Base-by-base conservation (phyloP, 2,113 vertebrate species). In the Eleginops maclovinus region DNA sequence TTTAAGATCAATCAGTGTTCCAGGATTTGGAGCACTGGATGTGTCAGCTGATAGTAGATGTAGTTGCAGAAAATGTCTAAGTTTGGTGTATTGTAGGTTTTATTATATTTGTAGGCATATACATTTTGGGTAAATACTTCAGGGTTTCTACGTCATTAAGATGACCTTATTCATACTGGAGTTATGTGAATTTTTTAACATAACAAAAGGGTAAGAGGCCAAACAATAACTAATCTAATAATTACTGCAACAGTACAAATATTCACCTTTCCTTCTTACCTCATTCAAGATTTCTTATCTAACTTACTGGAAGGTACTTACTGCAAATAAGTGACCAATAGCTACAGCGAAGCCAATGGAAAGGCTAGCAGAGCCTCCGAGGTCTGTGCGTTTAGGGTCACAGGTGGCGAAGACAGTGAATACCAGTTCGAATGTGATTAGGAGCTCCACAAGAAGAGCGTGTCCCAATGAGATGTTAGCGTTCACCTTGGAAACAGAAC, bases 331-430 rank as follows among this genome's bases (percentile, higher is more conserved):
- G 89, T 99, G 98, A 80, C 98, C 97, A 75, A 98, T 96, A 63
- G 94, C 94, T 43, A 99, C 97, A 40, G 98, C 96, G 62, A 99
- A 90, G 89, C 97, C 98, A 64, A 99, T 98, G 51, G 97, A 96
- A 88, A 99, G 89, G 70, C 96, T 95, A 55, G 96, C 93, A 44
- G 97, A 98, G 72, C 97, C 97, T 12, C 95, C 95, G 24, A 98
- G 95, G 91, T 99, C 97, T 1, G 79, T 94, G 55, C 97, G 95
- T 88, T 97, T 98, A 75, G 96, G 92, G 85, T 99, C 98, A 84
- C 98, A 99, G 87, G 97, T 98, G 89, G 98, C 97, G 77, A 98
- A 99, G 83, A 99, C 94, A 43, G 98, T 98, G 91, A 99, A 98
- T 87, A 99, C 97, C 87, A 99, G 92, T 82, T 99, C 95, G 83